A percentile compares a stretch with the other conserved stretches of the same genome.
Evolutionary conservation across 2,797 vertebrate genomes (phyloP).

Genomic region (Sphenodon punctatus): DNA sequence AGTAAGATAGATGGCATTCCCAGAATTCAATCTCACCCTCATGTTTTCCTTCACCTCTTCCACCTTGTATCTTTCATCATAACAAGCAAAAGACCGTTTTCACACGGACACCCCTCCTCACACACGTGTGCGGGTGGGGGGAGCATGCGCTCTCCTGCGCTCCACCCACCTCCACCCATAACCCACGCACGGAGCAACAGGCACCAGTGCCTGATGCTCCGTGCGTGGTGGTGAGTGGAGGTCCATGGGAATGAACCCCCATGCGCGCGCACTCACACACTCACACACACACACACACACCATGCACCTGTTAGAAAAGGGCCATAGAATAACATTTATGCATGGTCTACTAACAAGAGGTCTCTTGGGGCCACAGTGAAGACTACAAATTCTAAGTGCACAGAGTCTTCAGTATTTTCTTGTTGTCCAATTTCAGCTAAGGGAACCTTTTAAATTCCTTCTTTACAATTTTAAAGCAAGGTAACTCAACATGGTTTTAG

Average conservation of each 20-base stretch:
- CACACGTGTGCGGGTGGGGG: no score
- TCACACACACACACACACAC: no score
- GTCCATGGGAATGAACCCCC: no score
- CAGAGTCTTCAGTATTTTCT: neutral
- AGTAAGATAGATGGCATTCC: neutral
- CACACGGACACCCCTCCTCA: no score
- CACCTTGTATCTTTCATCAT: neutral
- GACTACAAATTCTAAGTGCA: neutral
- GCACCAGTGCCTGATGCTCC: no score
- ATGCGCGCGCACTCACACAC: no score
- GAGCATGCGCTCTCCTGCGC: no score
- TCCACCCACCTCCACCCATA: no score
- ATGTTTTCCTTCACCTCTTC: neutral
- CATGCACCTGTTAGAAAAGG: no score
- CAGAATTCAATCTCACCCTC: neutral
- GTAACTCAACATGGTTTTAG: neutral
- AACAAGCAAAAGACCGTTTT: no score
- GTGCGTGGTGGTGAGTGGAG: no score
- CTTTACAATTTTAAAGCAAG: neutral
- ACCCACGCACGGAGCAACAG: no score
- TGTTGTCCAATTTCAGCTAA: neutral
- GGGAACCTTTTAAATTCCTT: neutral
- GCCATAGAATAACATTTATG: neutral
- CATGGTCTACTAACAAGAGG: conserved; percentile 1
- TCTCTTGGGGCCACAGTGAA: neutral